Evolutionary conservation across 1,140 invertebrate genomes (phyloP).

Genomic region (Lucilia sericata): DNA sequence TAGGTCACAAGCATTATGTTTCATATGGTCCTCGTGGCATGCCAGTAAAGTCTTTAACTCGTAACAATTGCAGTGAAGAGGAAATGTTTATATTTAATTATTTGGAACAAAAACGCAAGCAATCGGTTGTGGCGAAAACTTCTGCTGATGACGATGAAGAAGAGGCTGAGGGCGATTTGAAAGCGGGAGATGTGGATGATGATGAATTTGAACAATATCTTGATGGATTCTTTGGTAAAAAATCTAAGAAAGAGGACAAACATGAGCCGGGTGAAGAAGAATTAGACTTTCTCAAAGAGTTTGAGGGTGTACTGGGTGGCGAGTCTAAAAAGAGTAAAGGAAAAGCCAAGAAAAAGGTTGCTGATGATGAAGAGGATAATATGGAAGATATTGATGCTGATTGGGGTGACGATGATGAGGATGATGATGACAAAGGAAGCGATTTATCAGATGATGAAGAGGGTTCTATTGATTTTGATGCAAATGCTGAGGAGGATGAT

Average conservation of each 20-base stretch:
- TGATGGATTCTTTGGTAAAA: conserved; percentile 72
- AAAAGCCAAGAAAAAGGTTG: conserved; percentile 48
- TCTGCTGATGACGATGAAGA: conserved; percentile 50
- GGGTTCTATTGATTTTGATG: conserved; percentile 59
- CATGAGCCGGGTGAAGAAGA: conserved; percentile 67
- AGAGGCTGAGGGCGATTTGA: conserved; percentile 65
- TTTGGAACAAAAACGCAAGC: conserved; percentile 65
- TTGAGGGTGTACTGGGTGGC: conserved; percentile 56
- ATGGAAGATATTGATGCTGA: conserved; percentile 52
- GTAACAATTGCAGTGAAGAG: conserved; percentile 62
- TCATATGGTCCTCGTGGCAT: conserved; percentile 59
- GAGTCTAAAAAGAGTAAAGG: conserved; percentile 53
- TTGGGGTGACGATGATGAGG: conserved; percentile 57
- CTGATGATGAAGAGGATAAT: conserved; percentile 60
- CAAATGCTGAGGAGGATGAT: conserved; percentile 54
- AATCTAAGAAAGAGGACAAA: conserved; percentile 56
- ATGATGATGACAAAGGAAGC: conserved; percentile 61
- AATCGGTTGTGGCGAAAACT: conserved; percentile 55
- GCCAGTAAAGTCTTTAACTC: conserved; percentile 59
- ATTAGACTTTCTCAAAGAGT: conserved; percentile 59
- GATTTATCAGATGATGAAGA: conserved; percentile 65
- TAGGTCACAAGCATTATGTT: conserved; percentile 58
- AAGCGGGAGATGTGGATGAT: conserved; percentile 80
- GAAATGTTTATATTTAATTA: conserved; percentile 67
- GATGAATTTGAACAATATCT: conserved; percentile 88